A percentile compares a stretch with the other conserved stretches of the same genome.
phyloP scores from a whole-genome alignment of 2,113 vertebrate species.

The Scomber colias region DNA sequence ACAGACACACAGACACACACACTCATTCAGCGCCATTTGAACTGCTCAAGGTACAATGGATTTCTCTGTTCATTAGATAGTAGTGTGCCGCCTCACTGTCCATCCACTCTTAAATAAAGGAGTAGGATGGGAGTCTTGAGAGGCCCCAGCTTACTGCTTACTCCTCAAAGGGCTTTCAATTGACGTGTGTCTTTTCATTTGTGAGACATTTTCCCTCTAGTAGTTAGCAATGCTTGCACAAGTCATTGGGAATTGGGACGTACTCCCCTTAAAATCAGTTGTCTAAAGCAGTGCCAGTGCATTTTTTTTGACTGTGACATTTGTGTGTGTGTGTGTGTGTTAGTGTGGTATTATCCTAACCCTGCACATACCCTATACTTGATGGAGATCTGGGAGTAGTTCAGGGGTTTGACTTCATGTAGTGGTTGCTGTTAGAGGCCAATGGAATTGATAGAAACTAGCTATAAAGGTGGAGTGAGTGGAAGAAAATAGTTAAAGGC shows the following conservation, averaged over 20 bases:
- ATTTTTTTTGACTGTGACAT: not conserved
- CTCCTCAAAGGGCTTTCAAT: not conserved
- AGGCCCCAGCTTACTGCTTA: not conserved
- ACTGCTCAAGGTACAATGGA: conserved; percentile 43
- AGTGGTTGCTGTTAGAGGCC: conserved; percentile 20
- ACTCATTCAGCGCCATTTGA: conserved; percentile 46
- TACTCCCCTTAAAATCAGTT: not conserved
- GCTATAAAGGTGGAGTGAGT: conserved; percentile 9
- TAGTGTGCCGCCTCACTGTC: not conserved
- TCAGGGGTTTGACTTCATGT: conserved; percentile 13
- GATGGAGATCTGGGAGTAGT: conserved; percentile 11
- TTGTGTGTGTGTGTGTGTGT: not conserved
- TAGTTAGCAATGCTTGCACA: not conserved
- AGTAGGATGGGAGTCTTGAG: not conserved
- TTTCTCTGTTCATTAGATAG: conserved; percentile 25
- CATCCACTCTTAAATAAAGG: not conserved
- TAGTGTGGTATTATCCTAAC: not conserved
- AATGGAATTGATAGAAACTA: conserved; percentile 23
- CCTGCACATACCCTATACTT: conserved; percentile 1
- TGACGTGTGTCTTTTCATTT: not conserved
- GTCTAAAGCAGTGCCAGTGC: not conserved
- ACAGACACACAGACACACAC: conserved; percentile 17
- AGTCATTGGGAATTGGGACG: not conserved
- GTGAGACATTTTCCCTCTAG: not conserved
- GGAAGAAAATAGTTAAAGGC: conserved; percentile 15